Percentiles rank a stretch among this genome's conserved stretches.
These are phyloP conservation scores for Gymnodraco acuticeps DNA, from an alignment of 2,797 vertebrate genomes.

Conservation along the genomic window DNA sequence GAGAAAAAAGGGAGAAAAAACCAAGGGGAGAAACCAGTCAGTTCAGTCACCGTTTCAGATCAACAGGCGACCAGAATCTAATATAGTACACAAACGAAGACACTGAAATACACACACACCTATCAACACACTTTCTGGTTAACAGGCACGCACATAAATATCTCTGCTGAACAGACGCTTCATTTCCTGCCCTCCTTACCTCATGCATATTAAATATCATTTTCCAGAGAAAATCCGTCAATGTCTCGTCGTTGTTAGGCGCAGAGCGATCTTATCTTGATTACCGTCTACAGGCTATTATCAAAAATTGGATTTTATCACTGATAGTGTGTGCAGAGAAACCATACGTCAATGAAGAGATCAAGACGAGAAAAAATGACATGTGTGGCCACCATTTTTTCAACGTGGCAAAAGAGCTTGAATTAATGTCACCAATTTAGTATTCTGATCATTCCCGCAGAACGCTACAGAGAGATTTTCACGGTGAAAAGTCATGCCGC, in stretches of 20 bases:
- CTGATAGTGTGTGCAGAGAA: constrained; percentile 58
- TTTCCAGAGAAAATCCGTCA: constrained; percentile 79
- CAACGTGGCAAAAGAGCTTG: constrained; percentile 37
- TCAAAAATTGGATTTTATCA: constrained; percentile 80
- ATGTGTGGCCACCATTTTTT: constrained; percentile 35
- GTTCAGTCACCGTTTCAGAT: constrained; percentile 61
- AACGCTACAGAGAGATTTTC: constrained; percentile 45
- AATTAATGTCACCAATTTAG: constrained; percentile 61
- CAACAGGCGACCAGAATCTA: constrained; percentile 38
- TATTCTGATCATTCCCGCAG: constrained; percentile 62
- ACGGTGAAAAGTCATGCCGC: constrained; percentile 34
- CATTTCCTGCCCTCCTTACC: constrained; percentile 79
- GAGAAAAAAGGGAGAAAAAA: constrained; percentile 59
- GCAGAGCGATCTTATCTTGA: constrained; percentile 70
- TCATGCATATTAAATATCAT: constrained; percentile 82
- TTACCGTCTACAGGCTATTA: constrained; percentile 74
- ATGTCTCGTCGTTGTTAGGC: constrained; percentile 70
- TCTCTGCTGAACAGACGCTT: constrained; percentile 72
- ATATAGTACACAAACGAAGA: constrained; percentile 6
- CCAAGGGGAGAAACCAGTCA: constrained; percentile 59
- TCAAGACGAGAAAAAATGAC: constrained; percentile 48
- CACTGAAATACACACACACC: constrained; percentile 5
- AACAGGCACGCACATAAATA: constrained; percentile 62
- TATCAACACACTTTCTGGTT: constrained; percentile 43
- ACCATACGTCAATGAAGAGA: constrained; percentile 52